Base-by-base conservation (phyloP, 1,140 invertebrate genomes). In the Microplitis mediator region DNA sequence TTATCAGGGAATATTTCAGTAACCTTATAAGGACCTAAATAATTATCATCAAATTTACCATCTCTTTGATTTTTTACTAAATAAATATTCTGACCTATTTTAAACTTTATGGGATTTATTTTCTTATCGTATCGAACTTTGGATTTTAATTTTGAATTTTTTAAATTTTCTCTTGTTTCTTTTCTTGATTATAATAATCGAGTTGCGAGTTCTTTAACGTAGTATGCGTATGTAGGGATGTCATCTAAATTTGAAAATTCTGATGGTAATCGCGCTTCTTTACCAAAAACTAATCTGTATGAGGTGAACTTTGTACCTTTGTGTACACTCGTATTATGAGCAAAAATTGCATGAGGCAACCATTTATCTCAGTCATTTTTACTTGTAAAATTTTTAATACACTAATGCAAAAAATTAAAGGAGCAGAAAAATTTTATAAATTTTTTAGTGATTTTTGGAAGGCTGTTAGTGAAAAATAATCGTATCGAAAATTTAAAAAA, bases 311-410 rank as follows among this genome's bases (percentile, higher is more conserved):
- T 65, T 1, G 66, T 74, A 4, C 64, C 65, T 11, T 71, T 51
- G 16, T 74, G 72, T 31, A 54, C 14, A 11, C 58, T 61, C 63
- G 65, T 76, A 23, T 79, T 69, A 68, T 78, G 81, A 31, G 77
- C 75, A 4, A 13, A 45, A n/a, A 79, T 51, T 4, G 80, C 78
- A 66, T 74, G 76, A 4, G 73, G 73, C 3, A 85, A 32, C 60
- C 72, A 78, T 16, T 75, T 32, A 56, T 86, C 79, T 86, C 85
- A 88, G 71, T 86, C 77, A 9, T 65, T 69, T 3, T 60, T 36
- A 11, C 74, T 64, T 5, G 73, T 60, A 61, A 78, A 83, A 70
- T 76, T 63, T 70, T 68, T 76, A 16, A 80, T 69, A n/a, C n/a
- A n/a, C n/a, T n/a, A n/a, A n/a, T n/a, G n/a, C n/a, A n/a, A n/a